Evolutionary conservation across 2,888 invertebrate species (phyloP), one percentile per base, ranked within the genome.

Genomic region (Orchesellides sinensis): DNA sequence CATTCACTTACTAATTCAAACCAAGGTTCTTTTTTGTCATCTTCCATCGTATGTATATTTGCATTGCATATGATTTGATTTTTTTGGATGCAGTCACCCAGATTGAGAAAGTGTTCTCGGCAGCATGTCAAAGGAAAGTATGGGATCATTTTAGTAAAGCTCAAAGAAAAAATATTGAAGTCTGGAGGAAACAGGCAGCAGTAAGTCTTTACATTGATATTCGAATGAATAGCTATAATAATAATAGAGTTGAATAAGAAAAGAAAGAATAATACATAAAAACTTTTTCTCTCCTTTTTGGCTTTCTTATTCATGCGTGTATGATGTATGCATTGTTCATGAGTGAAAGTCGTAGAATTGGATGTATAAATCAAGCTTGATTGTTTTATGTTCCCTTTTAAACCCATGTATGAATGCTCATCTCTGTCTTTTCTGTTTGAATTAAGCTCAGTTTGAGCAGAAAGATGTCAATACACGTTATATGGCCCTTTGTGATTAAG

Each of bases 131-230:
- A 93, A 98, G 98, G 94, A 97, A 97, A 92, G 97, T 96, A 92
- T 98, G 98, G 98, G 98, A 98, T 94, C 98, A 98, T 94, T 98
- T 98, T 94, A 97, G 97, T 92, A 98, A 98, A 93, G 96, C 98
- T 89, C 98, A 98, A 92, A 93, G 98, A 93, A 98, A 98, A 94
- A 98, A 98, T 93, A 96, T 98, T 92, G 97, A 98, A 92, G 94
- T 95, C 90, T 98, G 98, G 98, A 96, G 96, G 92, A 98, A 96
- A 93, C 96, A 97, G 93, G 95, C 96, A 84, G 94, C 95, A 96
- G 98, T 98, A 95, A 93, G 92, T 92, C 45, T 61, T 23, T 47
- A 19, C 14, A 66, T n/a, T n/a, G n/a, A n/a, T n/a, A n/a, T n/a
- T n/a, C n/a, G n/a, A n/a, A 40, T 25, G n/a, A 19, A 49, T 52